A percentile compares a stretch with the other conserved stretches of the same genome.
These are phyloP conservation scores for Nineta flava DNA, from an alignment of 2,888 invertebrate species.

Conservation along the genomic window DNA sequence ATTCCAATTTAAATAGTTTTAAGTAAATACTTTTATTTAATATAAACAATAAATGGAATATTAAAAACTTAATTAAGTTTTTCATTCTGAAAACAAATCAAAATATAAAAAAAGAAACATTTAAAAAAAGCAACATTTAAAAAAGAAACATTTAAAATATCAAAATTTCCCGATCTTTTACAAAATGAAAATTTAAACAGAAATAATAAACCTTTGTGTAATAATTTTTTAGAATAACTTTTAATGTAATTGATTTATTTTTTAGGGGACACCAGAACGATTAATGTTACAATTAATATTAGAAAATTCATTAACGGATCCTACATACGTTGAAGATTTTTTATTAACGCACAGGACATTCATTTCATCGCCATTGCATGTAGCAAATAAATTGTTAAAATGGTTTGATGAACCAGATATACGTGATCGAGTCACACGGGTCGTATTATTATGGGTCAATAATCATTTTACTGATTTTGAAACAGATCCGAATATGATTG, in stretches of 20 bases:
- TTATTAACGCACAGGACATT: conserved; percentile 93
- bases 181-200: too few relatives aligned
- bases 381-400: conserved; percentile 71
- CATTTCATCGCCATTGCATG: conserved; percentile 68
- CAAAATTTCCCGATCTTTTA: too few relatives aligned
- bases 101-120: too few relatives aligned
- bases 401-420: conserved; percentile 75
- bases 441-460: conserved; percentile 95
- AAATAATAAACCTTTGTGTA: too few relatives aligned
- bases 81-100: too few relatives aligned
- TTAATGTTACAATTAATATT: conserved; percentile 88
- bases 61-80: too few relatives aligned
- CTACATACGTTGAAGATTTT: conserved; percentile 98
- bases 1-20: too few relatives aligned
- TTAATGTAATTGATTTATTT: neutral
- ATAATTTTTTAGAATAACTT: too few relatives aligned
- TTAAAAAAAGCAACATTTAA: too few relatives aligned
- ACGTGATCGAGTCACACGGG: conserved; percentile 80
- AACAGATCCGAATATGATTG: conserved; percentile 91
- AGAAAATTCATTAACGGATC: conserved; percentile 86
- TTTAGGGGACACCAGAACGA: conserved; percentile 66
- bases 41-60: too few relatives aligned
- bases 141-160: too few relatives aligned
- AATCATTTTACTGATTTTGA: conserved; percentile 98
- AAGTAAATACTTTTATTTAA: too few relatives aligned